Percentiles rank a stretch among this genome's conserved stretches.
Conservation (phyloP, 2,888 invertebrate species). For the Leptopilina syphax region DNA sequence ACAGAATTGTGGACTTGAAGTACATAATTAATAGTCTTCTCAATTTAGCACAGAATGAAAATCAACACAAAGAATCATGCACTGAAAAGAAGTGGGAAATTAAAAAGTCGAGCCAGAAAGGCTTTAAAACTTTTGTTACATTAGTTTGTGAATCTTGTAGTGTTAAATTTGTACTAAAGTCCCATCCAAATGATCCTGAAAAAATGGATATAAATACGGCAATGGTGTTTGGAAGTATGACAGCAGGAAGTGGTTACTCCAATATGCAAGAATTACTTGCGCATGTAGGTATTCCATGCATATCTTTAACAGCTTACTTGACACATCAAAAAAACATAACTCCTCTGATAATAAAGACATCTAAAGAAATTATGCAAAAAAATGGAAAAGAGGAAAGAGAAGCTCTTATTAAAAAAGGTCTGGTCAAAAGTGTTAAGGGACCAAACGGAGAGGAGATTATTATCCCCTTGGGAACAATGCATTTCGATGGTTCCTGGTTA, state of each 20-base stretch:
- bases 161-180: background rate
- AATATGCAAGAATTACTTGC: slow-evolving; percentile 12
- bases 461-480: background rate
- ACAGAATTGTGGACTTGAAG: background rate
- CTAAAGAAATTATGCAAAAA: background rate
- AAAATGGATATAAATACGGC: background rate
- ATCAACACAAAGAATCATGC: background rate
- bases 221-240: slow-evolving; percentile 3
- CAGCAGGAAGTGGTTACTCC: background rate
- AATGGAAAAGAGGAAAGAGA: background rate
- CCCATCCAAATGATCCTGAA: background rate
- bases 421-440: background rate
- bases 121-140: background rate
- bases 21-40: background rate
- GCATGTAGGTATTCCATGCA: background rate
- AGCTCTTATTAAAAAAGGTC: background rate
- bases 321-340: background rate
- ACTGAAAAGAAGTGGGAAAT: background rate
- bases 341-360: background rate
- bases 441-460: background rate
- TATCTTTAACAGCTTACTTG: background rate
- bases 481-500: slow-evolving; percentile 9
- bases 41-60: background rate
- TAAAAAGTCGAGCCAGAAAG: background rate
- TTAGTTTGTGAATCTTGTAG: background rate